A percentile compares a stretch with the other conserved stretches of the same genome.
These are phyloP conservation scores for Eupsittula cactorum DNA, from an alignment of 2,113 vertebrate genomes.

Conservation along the genomic window DNA sequence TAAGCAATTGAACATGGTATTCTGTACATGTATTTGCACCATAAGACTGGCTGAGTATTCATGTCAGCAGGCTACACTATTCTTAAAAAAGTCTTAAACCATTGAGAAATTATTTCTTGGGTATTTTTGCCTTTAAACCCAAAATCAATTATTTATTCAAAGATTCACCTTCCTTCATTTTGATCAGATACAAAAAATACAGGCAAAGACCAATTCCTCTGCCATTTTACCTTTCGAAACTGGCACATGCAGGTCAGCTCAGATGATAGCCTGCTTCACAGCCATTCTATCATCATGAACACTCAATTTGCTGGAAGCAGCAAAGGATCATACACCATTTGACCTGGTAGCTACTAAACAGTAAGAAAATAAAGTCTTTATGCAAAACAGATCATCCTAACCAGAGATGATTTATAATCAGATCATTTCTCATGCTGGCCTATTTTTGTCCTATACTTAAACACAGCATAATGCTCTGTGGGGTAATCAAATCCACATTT, in stretches of 20 bases:
- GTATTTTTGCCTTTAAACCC: not conserved
- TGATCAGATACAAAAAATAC: not conserved
- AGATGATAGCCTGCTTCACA: not conserved
- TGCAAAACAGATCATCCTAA: not conserved
- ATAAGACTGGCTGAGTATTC: not conserved
- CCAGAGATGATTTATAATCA: slow-evolving; percentile 7
- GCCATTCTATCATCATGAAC: slow-evolving; percentile 21
- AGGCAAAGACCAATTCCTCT: not conserved
- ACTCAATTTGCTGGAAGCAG: not conserved
- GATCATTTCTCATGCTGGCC: not conserved
- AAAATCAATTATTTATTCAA: not conserved
- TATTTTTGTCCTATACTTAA: not conserved
- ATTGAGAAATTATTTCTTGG: not conserved
- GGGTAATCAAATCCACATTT: not conserved
- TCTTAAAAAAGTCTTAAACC: not conserved
- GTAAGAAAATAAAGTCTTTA: slow-evolving; percentile 10
- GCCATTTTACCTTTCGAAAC: not conserved
- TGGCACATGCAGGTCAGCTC: not conserved
- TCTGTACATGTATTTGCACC: not conserved
- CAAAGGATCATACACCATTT: slow-evolving; percentile 9
- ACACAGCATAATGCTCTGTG: not conserved
- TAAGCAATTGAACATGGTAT: not conserved
- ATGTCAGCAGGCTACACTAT: not conserved
- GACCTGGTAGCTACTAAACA: slow-evolving; percentile 1
- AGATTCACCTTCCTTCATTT: not conserved